A percentile compares a stretch with the other conserved stretches of the same genome.
phyloP scores from a whole-genome alignment of 1,140 invertebrate genomes.

The Drosophila tropicalis region DNA sequence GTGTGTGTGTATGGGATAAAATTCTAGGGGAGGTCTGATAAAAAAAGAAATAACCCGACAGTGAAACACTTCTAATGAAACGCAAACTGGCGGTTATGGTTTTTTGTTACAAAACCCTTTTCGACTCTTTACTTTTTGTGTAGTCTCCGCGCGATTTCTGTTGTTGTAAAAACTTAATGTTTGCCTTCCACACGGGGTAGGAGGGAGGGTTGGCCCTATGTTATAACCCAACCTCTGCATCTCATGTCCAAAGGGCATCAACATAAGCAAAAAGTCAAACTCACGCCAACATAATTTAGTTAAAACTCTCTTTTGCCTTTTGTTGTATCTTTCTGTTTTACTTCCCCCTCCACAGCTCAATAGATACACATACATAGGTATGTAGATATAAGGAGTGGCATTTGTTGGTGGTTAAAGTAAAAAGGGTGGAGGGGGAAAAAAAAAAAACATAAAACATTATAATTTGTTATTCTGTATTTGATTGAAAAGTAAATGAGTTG shows the following conservation, averaged over 20 bases:
- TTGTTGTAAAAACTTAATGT: constrained; percentile 31
- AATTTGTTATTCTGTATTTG: constrained; percentile 5
- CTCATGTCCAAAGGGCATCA: constrained; percentile 61
- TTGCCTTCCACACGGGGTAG: constrained; percentile 29
- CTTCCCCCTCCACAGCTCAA: background rate
- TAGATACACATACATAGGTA: constrained; percentile 14
- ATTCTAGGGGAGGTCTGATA: constrained; percentile 10
- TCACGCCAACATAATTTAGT: constrained; percentile 66
- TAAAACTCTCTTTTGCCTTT: constrained; percentile 38
- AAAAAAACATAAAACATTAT: background rate
- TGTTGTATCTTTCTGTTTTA: background rate
- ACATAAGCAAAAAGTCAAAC: constrained; percentile 51
- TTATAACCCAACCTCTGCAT: constrained; percentile 37
- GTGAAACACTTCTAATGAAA: constrained; percentile 45
- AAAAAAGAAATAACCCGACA: constrained; percentile 15
- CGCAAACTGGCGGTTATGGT: constrained; percentile 45
- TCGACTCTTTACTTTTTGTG: constrained; percentile 10
- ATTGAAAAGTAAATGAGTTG: constrained; percentile 6
- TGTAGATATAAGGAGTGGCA: constrained; percentile 37
- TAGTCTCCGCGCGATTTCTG: background rate
- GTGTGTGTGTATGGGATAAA: constrained; percentile 37
- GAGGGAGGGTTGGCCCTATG: background rate
- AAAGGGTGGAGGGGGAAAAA: background rate
- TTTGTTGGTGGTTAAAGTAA: background rate
- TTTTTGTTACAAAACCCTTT: constrained; percentile 20